Percentiles rank a stretch among this genome's conserved stretches.
phyloP scores from a whole-genome alignment of 2,888 invertebrate species.

The Apoda limacodes region DNA sequence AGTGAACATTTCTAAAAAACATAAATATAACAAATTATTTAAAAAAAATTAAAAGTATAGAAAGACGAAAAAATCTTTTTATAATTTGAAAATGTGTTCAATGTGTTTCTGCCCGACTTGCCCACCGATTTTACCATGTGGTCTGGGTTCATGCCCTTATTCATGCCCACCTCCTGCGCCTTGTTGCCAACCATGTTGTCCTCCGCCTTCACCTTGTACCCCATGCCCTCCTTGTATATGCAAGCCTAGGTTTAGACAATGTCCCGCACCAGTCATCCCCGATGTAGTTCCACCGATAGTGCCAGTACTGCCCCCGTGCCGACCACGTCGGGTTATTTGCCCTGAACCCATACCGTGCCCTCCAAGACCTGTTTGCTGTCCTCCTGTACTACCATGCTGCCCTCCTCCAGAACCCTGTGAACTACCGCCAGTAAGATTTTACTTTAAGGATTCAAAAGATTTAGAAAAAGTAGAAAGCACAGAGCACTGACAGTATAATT shows the following conservation, averaged over 20 bases:
- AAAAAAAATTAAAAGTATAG: slow-evolving; percentile 10
- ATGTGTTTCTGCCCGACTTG: slow-evolving; percentile 47
- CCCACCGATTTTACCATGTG: slow-evolving; percentile 52
- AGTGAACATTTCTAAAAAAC: slow-evolving; percentile 16
- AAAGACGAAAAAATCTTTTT: too few species aligned
- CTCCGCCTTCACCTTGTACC: slow-evolving; percentile 49
- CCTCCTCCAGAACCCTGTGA: slow-evolving; percentile 54
- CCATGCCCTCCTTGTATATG: slow-evolving; percentile 55
- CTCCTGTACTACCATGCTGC: slow-evolving; percentile 54
- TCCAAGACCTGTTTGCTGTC: slow-evolving; percentile 44
- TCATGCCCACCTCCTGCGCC: slow-evolving; percentile 46
- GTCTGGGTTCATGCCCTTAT: slow-evolving; percentile 34
- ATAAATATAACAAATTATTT: slow-evolving; percentile 6
- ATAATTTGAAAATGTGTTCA: too few species aligned
- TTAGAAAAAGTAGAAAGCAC: too few species aligned
- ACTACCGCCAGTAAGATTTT: slow-evolving; percentile 52
- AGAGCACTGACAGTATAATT: too few species aligned
- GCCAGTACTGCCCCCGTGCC: slow-evolving; percentile 47
- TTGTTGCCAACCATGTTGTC: slow-evolving; percentile 48
- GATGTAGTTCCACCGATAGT: slow-evolving; percentile 52
- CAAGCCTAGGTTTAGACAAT: slow-evolving; percentile 39
- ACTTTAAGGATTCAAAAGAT: too few species aligned
- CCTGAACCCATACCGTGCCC: slow-evolving; percentile 38
- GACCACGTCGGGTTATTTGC: slow-evolving; percentile 41
- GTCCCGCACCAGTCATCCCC: slow-evolving; percentile 49